These are phyloP conservation scores for Pelosia muscerda DNA, from an alignment of 2,888 invertebrate genomes.

Conservation along the genomic window DNA sequence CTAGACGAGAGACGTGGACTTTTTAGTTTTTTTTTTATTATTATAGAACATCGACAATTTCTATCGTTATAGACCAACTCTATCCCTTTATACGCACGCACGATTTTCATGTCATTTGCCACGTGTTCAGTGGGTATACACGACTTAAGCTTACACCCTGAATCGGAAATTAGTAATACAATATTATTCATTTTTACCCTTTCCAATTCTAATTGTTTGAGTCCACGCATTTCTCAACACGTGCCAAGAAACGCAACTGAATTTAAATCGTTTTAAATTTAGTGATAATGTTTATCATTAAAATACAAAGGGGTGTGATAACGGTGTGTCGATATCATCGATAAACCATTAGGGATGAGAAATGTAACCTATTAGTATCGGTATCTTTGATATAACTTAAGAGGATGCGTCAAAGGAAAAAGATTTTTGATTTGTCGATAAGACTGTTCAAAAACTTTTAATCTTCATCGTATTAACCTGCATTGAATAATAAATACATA, in stretches of 20 bases:
- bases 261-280: constrained; percentile 73
- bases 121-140: constrained; percentile 82
- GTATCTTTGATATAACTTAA: constrained; percentile 40
- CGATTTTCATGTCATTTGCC: constrained; percentile 84
- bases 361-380: constrained; percentile 30
- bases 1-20: no score
- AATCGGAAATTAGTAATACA: constrained; percentile 78
- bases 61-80: constrained; percentile 58
- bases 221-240: constrained; percentile 76
- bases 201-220: constrained; percentile 79
- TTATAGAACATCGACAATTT: constrained; percentile 15
- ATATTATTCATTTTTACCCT: constrained; percentile 81
- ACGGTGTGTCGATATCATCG: constrained; percentile 61
- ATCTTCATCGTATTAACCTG: constrained; percentile 20
- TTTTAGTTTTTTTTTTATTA: no score
- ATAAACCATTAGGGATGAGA: constrained; percentile 51
- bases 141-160: constrained; percentile 78
- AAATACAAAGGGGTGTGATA: constrained; percentile 68
- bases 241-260: constrained; percentile 71
- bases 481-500: background rate
- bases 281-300: constrained; percentile 64
- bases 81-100: constrained; percentile 71
- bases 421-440: constrained; percentile 36
- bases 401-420: constrained; percentile 39
- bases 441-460: constrained; percentile 27